These are phyloP conservation scores for Hirtodrosophila histrioides DNA, from an alignment of 2,888 invertebrate species.

Conservation along the genomic window DNA sequence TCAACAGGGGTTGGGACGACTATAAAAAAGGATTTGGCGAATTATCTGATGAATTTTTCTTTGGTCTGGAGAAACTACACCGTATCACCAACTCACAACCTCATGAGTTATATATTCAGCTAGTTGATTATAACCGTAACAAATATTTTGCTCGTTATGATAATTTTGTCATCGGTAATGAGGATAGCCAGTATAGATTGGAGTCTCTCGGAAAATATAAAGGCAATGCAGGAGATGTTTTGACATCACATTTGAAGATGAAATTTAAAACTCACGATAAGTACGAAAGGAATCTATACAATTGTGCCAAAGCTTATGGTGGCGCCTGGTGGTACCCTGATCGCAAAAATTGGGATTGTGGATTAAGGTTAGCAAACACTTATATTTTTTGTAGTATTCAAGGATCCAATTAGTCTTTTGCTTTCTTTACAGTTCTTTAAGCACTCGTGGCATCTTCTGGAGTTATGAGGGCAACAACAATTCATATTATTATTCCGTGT, in stretches of 20 bases:
- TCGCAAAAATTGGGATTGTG: neutral
- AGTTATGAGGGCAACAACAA: neutral
- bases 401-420: no score
- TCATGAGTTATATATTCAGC: neutral
- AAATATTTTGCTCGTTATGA: neutral
- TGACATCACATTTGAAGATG: accelerated
- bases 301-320: accelerated
- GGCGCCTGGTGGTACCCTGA: constrained; percentile 9
- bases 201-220: neutral
- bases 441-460: no score
- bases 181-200: neutral
- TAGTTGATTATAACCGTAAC: accelerated
- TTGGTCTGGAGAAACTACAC: no score
- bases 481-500: constrained; percentile 1
- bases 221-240: neutral
- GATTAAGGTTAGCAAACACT: neutral
- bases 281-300: accelerated
- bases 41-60: constrained; percentile 67
- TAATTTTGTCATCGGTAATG: constrained; percentile 11
- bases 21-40: no score
- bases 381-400: no score
- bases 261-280: constrained; percentile 1
- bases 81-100: no score
- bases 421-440: no score
- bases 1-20: no score